Conservation (phyloP, 2,113 vertebrate species). For the Phylloscopus trochiloides region DNA sequence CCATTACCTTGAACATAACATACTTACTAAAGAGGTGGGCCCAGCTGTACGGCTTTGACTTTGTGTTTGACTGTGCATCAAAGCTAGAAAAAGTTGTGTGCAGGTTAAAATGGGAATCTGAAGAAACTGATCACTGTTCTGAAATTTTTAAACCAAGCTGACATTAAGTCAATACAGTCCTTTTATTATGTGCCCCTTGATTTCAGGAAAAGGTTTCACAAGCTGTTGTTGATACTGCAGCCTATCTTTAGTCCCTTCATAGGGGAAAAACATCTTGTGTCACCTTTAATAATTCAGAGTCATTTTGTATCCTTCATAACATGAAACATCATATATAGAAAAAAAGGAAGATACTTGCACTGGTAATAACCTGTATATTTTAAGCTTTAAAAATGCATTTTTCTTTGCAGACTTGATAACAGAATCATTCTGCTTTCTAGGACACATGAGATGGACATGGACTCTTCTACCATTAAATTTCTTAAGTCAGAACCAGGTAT, state of each 20-base stretch:
- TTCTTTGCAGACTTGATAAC: background rate
- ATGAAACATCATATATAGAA: background rate
- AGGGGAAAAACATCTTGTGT: background rate
- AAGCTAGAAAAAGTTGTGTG: background rate
- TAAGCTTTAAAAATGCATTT: background rate
- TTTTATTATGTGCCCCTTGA: background rate
- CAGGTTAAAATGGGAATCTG: background rate
- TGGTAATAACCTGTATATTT: background rate
- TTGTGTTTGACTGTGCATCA: background rate
- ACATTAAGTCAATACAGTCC: background rate
- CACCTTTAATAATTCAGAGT: background rate
- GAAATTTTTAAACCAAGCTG: background rate
- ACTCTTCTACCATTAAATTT: background rate
- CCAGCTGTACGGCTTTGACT: background rate
- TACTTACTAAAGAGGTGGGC: background rate
- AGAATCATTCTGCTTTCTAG: background rate
- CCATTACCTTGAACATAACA: background rate
- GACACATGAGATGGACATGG: rapidly evolving
- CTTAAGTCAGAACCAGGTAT: background rate
- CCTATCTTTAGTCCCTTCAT: background rate
- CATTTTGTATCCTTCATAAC: background rate
- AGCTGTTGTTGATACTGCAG: background rate
- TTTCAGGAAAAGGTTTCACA: background rate
- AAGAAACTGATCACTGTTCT: background rate
- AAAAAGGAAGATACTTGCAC: background rate